These are phyloP conservation scores for Sinocyclocheilus rhinocerous DNA, from an alignment of 2,113 vertebrate genomes.

Conservation along the genomic window DNA sequence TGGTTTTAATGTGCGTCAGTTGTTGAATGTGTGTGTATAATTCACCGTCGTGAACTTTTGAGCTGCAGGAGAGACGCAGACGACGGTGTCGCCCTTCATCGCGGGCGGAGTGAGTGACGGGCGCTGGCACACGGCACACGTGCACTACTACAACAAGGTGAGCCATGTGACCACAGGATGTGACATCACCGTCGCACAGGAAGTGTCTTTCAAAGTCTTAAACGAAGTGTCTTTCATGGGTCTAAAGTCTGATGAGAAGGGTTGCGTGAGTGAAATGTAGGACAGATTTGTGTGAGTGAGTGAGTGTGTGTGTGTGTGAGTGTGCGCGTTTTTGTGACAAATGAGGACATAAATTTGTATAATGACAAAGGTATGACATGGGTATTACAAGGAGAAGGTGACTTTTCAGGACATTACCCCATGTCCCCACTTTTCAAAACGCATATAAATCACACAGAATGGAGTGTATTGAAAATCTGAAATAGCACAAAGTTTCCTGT, in stretches of 20 bases:
- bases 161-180: conserved; percentile 64
- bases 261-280: conserved; percentile 68
- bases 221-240: too few species aligned
- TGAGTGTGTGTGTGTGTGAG: not conserved
- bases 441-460: too few species aligned
- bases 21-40: not conserved
- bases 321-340: not conserved
- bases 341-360: too few species aligned
- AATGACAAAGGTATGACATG: too few species aligned
- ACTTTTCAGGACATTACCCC: too few species aligned
- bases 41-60: not conserved
- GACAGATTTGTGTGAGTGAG: not conserved
- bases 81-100: conserved; percentile 84
- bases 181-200: conserved; percentile 59
- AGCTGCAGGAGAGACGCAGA: conserved; percentile 86
- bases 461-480: too few species aligned
- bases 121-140: conserved; percentile 88
- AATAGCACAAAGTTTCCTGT: too few species aligned
- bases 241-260: conserved; percentile 63
- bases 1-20: not conserved
- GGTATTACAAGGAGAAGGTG: too few species aligned
- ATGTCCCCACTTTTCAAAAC: too few species aligned
- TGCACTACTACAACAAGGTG: conserved; percentile 96
- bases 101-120: conserved; percentile 89
- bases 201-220: not conserved